Evolutionary conservation across 2,888 invertebrate genomes (phyloP).

Genomic region (Synergus japonicus): DNA sequence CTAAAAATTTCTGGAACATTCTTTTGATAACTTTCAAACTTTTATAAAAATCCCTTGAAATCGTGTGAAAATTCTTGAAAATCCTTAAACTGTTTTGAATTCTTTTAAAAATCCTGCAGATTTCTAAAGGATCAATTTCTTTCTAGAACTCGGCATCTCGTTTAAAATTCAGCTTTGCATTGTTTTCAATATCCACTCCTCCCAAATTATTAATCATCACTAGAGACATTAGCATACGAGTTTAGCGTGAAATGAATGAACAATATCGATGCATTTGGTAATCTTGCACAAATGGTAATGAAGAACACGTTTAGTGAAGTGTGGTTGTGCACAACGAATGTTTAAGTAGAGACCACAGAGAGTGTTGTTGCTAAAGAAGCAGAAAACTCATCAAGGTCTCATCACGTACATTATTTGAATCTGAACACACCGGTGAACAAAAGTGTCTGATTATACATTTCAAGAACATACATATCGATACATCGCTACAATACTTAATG

Average conservation of each 20-base stretch:
- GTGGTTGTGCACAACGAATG: conserved; percentile 3
- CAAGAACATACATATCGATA: conserved; percentile 29
- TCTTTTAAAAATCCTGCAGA: neutral
- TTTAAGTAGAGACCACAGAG: conserved; percentile 15
- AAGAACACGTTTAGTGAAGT: neutral
- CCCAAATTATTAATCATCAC: neutral
- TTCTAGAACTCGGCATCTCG: neutral
- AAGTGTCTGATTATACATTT: conserved; percentile 37
- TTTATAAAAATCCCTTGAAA: no score
- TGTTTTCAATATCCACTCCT: neutral
- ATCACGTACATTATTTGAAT: conserved; percentile 13
- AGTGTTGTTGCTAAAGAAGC: conserved; percentile 7
- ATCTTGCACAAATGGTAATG: conserved; percentile 4
- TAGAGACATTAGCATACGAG: neutral
- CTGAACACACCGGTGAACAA: neutral
- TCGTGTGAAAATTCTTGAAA: no score
- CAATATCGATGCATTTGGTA: neutral
- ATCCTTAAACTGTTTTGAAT: neutral
- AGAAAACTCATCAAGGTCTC: conserved; percentile 5
- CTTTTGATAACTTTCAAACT: no score
- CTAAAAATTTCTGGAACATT: no score
- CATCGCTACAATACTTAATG: conserved; percentile 14
- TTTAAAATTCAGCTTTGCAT: neutral
- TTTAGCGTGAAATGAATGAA: conserved; percentile 6
- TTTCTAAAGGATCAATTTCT: neutral